phyloP scores from a whole-genome alignment of 2,113 vertebrate species.

The Phrynosoma platyrhinos region DNA sequence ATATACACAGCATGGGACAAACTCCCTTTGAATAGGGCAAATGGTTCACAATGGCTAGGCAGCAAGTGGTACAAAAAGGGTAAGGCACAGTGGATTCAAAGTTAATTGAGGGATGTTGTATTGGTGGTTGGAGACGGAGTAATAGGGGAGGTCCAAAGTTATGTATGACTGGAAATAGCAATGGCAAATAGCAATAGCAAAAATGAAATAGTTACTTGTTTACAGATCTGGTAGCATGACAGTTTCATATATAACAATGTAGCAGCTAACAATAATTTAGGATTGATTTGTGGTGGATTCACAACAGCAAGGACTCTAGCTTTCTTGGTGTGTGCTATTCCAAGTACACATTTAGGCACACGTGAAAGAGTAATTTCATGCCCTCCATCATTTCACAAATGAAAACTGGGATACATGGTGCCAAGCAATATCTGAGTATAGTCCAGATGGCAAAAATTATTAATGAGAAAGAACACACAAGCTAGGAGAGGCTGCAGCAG shows the following conservation, averaged over 20 bases:
- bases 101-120: conserved; percentile 7
- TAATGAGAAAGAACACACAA: too few relatives aligned
- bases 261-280: neutral
- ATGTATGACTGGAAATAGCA: neutral
- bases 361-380: neutral
- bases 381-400: neutral
- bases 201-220: conserved; percentile 14
- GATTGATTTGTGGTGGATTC: neutral
- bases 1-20: neutral
- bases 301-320: neutral
- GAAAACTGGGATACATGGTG: too few relatives aligned
- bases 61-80: neutral
- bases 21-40: neutral
- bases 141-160: neutral
- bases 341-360: neutral
- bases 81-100: neutral
- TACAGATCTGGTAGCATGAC: conserved; percentile 7
- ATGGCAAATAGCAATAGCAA: conserved; percentile 23
- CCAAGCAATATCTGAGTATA: too few relatives aligned
- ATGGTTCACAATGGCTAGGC: neutral
- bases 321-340: neutral
- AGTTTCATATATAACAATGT: conserved; percentile 18
- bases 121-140: neutral
- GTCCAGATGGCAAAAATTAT: too few relatives aligned
- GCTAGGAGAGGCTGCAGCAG: too few relatives aligned